Percentiles rank a stretch among this genome's conserved stretches.
phyloP scores from a whole-genome alignment of 2,113 vertebrate genomes.

The Calonectris borealis region DNA sequence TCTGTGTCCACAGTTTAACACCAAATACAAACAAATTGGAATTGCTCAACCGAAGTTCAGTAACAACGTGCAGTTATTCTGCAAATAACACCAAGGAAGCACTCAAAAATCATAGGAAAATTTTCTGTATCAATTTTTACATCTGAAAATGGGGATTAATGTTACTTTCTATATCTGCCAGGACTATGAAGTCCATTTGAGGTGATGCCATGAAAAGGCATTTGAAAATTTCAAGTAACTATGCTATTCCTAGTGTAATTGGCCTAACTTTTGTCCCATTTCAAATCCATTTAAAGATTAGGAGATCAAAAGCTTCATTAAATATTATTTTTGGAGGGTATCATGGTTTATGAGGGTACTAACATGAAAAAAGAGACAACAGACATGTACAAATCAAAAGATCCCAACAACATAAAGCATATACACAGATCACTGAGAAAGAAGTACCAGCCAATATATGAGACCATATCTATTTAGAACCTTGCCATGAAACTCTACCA shows the following conservation, averaged over 20 bases:
- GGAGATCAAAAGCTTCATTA: constrained; percentile 9
- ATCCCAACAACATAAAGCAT: not conserved
- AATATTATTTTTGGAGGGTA: not conserved
- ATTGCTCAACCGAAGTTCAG: not conserved
- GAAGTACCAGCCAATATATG: not conserved
- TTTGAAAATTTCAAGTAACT: not conserved
- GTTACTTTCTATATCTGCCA: not conserved
- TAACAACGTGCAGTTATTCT: not conserved
- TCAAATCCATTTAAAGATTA: not conserved
- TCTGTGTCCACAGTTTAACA: not conserved
- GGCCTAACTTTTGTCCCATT: not conserved
- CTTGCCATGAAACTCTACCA: not conserved
- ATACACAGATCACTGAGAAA: not conserved
- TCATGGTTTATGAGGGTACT: not conserved
- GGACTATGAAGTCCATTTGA: not conserved
- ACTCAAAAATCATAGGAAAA: not conserved
- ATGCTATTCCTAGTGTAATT: not conserved
- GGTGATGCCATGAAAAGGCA: not conserved
- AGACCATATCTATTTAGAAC: not conserved
- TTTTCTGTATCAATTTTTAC: not conserved
- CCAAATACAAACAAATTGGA: not conserved
- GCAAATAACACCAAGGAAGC: not conserved
- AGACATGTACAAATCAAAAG: not conserved
- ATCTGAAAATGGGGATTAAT: not conserved
- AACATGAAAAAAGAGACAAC: not conserved